These are phyloP conservation scores for Paramormyrops kingsleyae DNA, from an alignment of 2,113 vertebrate genomes.

Conservation along the genomic window DNA sequence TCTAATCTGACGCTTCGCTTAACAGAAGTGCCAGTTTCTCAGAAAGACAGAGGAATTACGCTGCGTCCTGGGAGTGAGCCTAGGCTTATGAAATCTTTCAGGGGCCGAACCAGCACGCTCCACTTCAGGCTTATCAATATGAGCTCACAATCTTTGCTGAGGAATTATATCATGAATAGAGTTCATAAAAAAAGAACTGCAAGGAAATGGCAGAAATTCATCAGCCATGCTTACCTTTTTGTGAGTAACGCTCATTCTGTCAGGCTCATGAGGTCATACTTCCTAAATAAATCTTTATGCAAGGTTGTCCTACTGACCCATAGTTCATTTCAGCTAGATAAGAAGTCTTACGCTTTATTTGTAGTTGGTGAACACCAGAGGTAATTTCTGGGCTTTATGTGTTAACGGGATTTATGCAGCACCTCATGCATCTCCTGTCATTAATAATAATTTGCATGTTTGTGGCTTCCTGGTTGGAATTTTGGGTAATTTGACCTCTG, in stretches of 20 bases:
- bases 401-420: slow-evolving; percentile 17
- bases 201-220: not conserved
- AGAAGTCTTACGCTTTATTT: not conserved
- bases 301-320: not conserved
- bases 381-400: not conserved
- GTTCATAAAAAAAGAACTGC: not conserved
- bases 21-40: not conserved
- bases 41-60: not conserved
- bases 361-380: not conserved
- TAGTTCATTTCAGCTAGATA: not conserved
- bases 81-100: not conserved
- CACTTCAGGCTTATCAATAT: not conserved
- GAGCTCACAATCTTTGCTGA: not conserved
- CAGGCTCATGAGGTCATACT: not conserved
- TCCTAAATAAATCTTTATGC: not conserved
- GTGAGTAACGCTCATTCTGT: not conserved
- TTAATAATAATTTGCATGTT: slow-evolving; percentile 42
- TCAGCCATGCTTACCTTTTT: not conserved
- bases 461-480: slow-evolving; percentile 3
- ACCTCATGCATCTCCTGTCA: slow-evolving; percentile 8
- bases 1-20: not conserved
- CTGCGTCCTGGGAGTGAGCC: not conserved
- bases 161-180: slow-evolving; percentile 1
- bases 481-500: not conserved
- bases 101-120: not conserved